Evolutionary conservation across 2,797 vertebrate genomes (phyloP).

Genomic region (Leucoraja ocellata): DNA sequence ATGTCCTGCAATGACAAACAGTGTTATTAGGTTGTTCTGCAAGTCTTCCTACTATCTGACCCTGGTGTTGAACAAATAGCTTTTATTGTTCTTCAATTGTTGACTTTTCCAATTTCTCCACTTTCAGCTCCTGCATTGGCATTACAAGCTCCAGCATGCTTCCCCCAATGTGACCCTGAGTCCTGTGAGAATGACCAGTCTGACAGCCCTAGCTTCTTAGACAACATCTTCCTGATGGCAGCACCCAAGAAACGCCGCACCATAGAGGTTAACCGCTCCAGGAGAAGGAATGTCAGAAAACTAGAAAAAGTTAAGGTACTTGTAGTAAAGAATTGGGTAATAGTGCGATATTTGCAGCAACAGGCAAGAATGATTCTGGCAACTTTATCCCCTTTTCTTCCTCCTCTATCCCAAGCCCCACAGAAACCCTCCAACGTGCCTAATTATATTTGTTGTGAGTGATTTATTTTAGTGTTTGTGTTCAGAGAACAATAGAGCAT

Average conservation of each 20-base stretch:
- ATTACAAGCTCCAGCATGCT: slow-evolving; percentile 53
- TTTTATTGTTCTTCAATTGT: background rate
- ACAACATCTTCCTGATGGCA: slow-evolving; percentile 85
- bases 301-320: slow-evolving; percentile 75
- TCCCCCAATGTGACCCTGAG: slow-evolving; percentile 46
- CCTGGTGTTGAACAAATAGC: background rate
- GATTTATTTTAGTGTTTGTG: background rate
- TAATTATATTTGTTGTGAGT: background rate
- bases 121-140: slow-evolving; percentile 60
- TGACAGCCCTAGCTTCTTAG: slow-evolving; percentile 52
- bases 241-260: slow-evolving; percentile 84
- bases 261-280: slow-evolving; percentile 83
- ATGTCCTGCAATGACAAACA: no score
- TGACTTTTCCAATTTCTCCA: background rate
- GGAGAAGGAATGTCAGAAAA: slow-evolving; percentile 70
- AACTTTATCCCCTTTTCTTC: background rate
- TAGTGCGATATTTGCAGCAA: no score
- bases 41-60: no score
- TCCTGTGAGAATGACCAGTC: background rate
- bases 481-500: background rate
- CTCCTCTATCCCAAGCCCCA: background rate
- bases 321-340: background rate
- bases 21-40: no score
- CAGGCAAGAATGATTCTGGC: background rate
- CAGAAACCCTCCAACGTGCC: background rate